These are phyloP conservation scores for Plebejus anna DNA, from an alignment of 2,888 invertebrate species.

Conservation along the genomic window DNA sequence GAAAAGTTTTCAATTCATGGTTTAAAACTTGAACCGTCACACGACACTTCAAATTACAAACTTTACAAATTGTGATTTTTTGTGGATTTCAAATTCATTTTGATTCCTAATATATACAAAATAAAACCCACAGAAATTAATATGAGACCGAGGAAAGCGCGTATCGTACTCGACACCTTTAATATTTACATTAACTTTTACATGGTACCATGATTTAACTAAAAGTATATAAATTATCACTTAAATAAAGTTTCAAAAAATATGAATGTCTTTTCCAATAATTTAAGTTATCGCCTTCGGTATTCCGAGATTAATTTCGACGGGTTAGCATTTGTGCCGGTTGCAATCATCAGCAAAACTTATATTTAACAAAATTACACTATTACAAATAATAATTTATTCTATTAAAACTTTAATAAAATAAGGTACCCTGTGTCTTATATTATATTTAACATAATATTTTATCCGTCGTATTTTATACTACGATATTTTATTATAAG, in stretches of 20 bases:
- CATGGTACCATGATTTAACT: not conserved
- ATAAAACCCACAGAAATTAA: constrained; percentile 15
- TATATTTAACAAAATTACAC: constrained; percentile 9
- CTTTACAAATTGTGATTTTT: constrained; percentile 7
- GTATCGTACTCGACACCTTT: not conserved
- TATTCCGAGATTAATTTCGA: not conserved
- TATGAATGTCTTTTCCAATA: not conserved
- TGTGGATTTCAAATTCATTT: not conserved
- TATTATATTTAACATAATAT: constrained; percentile 14
- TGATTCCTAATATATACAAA: not conserved
- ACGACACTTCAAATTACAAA: not conserved
- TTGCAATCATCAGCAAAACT: not conserved
- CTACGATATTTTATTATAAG: not conserved
- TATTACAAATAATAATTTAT: constrained; percentile 4
- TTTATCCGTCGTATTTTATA: constrained; percentile 3
- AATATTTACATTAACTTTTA: not conserved
- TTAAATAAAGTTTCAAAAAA: not conserved
- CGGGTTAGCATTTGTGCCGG: constrained; percentile 3
- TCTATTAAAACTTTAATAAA: constrained; percentile 8
- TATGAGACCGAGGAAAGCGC: constrained; percentile 7
- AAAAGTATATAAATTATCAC: not conserved
- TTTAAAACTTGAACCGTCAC: not conserved
- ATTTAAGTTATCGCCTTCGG: not conserved
- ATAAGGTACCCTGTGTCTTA: constrained; percentile 27
- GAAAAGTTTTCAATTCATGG: constrained; percentile 2